Evolutionary conservation across 2,888 invertebrate species (phyloP), one percentile per base, ranked within the genome.

Genomic region (Penaeus monodon): DNA sequence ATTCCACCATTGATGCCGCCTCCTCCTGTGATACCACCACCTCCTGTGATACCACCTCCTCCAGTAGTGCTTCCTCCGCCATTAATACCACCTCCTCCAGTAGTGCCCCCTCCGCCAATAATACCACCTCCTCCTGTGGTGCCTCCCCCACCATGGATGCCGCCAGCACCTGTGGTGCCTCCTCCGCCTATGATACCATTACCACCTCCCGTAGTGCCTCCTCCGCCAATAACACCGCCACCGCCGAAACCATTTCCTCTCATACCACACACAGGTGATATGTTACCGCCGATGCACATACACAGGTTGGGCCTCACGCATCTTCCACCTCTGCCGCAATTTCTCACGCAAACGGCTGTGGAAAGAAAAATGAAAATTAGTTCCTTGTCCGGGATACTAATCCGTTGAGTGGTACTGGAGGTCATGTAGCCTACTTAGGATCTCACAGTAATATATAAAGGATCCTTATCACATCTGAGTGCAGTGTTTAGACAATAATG

Each of bases 241-340:
- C 80, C 63, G 24, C 80, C 80, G 29, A 20, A 63, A 20, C 82
- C 82, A 65, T 84, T 76, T 44, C 88, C 81, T 49, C 22, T 44
- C 22, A 44, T 65, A 10, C 65, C 79, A 49, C 90, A 90, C 4
- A 81, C 29, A 14, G 91, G 85, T 10, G 91, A 88, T 27, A 91
- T 90, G 82, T 89, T 86, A 29, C 92, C 91, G 81, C 95, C 95
- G 14, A 95, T 94, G 92, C 97, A 97, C 49, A 95, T 93, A 92
- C 97, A 97, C 91, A 96, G 93, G 92, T 96, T 96, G 44, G 97
- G 97, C 91, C 95, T 95, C 90, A 97, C 94, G 92, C 97, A 97
- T 82, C 94, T 93, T 14, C 90, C 90, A 4, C 82, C 85, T 22
- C 12, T 7, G 10, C 90, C 90, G 38, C 90, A 90, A 22, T 90